Evolutionary conservation across 2,888 invertebrate species (phyloP).

Genomic region (Gandaritis pyraliata): DNA sequence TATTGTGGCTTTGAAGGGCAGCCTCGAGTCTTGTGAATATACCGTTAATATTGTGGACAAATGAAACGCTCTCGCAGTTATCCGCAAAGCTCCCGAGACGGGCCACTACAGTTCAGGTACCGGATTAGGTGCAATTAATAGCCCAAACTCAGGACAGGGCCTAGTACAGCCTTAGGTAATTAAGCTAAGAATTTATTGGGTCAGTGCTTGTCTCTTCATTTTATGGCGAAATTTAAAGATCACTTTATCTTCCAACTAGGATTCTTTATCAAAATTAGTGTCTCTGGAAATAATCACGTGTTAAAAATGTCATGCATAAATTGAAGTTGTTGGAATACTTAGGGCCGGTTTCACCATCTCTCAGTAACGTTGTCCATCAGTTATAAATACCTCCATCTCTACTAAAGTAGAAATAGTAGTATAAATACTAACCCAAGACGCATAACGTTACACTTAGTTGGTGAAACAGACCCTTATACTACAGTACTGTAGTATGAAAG

Average conservation of each 20-base stretch:
- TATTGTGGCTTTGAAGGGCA: background rate
- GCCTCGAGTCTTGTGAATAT: background rate
- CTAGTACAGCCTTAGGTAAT: slow-evolving; percentile 26
- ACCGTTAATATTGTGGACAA: slow-evolving; percentile 7
- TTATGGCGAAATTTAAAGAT: background rate
- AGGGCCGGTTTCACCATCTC: too few species aligned
- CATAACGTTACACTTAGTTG: too few species aligned
- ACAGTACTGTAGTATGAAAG: too few species aligned
- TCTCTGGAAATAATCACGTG: too few species aligned
- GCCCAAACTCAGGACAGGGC: slow-evolving; percentile 17
- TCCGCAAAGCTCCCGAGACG: slow-evolving; percentile 17
- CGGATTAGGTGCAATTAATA: slow-evolving; percentile 37
- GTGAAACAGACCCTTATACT: too few species aligned
- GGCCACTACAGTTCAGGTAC: slow-evolving; percentile 25
- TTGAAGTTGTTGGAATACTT: too few species aligned
- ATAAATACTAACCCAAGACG: too few species aligned
- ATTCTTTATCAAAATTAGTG: too few species aligned
- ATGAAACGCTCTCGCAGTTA: slow-evolving; percentile 5
- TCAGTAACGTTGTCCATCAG: too few species aligned
- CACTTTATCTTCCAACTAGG: background rate
- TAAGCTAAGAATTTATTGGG: slow-evolving; percentile 25
- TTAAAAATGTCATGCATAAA: too few species aligned
- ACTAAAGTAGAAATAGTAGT: too few species aligned
- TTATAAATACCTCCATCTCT: too few species aligned
- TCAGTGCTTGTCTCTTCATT: slow-evolving; percentile 12